A percentile compares a stretch with the other conserved stretches of the same genome.
Conservation (phyloP, 2,797 vertebrate genomes). For the Staurois parvus region DNA sequence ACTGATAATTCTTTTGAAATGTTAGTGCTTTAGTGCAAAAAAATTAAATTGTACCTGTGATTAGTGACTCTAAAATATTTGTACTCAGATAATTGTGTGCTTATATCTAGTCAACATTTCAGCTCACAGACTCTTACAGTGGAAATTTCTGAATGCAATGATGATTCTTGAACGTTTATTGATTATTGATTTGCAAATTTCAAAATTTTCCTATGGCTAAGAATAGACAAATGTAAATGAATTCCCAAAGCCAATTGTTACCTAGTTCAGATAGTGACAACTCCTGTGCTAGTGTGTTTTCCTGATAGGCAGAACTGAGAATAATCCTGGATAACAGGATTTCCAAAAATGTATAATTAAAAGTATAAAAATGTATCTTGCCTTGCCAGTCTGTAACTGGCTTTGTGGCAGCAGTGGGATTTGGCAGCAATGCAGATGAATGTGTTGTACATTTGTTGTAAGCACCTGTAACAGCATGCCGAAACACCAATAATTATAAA, state of each 20-base stretch:
- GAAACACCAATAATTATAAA: conserved; percentile 23
- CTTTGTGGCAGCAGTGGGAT: not conserved
- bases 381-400: not conserved
- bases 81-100: no score
- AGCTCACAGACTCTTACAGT: no score
- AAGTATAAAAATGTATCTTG: conserved; percentile 8
- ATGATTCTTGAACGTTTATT: no score
- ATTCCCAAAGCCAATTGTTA: not conserved
- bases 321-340: not conserved
- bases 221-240: not conserved
- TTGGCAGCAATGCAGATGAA: conserved; percentile 19
- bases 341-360: not conserved
- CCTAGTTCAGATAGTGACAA: not conserved
- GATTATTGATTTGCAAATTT: no score
- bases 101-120: no score
- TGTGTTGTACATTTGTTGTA: conserved; percentile 36
- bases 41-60: no score
- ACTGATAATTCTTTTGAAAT: no score
- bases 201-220: not conserved
- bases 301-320: not conserved
- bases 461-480: conserved; percentile 37
- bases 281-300: not conserved
- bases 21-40: no score
- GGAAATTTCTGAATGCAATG: no score
- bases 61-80: no score